phyloP scores from a whole-genome alignment of 2,113 vertebrate genomes.

The Lamprologus lemairii region DNA sequence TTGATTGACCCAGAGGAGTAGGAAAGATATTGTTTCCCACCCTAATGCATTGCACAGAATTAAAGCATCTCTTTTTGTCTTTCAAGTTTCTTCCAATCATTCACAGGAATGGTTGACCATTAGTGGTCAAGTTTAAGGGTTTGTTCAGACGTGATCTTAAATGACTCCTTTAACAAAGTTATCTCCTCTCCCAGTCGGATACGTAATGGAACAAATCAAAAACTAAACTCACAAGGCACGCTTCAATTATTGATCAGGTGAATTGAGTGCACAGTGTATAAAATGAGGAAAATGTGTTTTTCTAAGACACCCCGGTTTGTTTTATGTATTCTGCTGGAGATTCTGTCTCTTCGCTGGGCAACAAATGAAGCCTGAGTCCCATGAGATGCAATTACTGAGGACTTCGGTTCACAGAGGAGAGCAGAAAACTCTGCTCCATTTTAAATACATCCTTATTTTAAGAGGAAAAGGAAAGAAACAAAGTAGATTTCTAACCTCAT shows the following conservation, averaged over 20 bases:
- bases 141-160: not conserved
- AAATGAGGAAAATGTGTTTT: not conserved
- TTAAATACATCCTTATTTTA: slow-evolving; percentile 14
- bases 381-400: slow-evolving; percentile 55
- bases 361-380: slow-evolving; percentile 46
- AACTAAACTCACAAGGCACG: not conserved
- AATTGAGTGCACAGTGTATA: not conserved
- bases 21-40: not conserved
- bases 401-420: not conserved
- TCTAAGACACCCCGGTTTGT: not conserved
- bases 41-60: not conserved
- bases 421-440: slow-evolving; percentile 10
- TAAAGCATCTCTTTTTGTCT: not conserved
- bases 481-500: slow-evolving; percentile 17
- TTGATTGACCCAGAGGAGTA: not conserved
- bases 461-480: not conserved
- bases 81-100: not conserved
- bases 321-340: slow-evolving; percentile 23
- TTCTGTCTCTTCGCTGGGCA: slow-evolving; percentile 31
- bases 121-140: not conserved
- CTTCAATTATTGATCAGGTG: slow-evolving; percentile 3
- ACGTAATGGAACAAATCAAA: not conserved
- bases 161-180: not conserved
- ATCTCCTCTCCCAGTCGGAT: not conserved
- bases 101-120: not conserved